Evolutionary conservation across 2,113 vertebrate species (phyloP), one percentile per base, ranked within the genome.

Genomic region (Oophaga pumilio): DNA sequence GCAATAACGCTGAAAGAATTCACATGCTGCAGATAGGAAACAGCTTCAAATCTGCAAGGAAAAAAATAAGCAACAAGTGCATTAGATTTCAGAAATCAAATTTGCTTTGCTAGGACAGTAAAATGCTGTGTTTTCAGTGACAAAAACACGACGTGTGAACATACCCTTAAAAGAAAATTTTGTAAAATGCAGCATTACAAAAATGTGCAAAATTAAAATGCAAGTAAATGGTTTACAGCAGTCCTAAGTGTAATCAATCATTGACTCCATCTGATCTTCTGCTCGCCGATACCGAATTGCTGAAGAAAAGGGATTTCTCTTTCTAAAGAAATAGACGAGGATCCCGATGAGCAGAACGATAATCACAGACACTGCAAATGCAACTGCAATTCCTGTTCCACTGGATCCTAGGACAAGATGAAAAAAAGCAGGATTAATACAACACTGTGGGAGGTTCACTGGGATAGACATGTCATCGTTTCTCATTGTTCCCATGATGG

Each of bases 271-370:
- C 26, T 62, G 79, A 22, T 97, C 95, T 8, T 93, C 90, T 79
- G 96, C 96, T 89, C 97, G 95, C 89, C 96, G 92, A 85, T 99
- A 99, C 69, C 95, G 97, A 24, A 99, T 94, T 0, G 94, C 89
- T 53, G 94, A 94, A 82, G 94, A 94, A 14, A 89, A 71, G 52
- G 92, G 73, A 17, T 59, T 92, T 11, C 93, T 96, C 92, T 91
- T 97, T 93, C 93, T 96, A 76, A 95, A 96, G 8, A 97, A 9
- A 73, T 95, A 88, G 80, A 95, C 96, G 11, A 87, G 71, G n/a
- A 95, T 87, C 1, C 90, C 91, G 0, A 76, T 76, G 53, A 94
- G 0, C 0, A 97, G 81, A 18, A 91, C 69, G 5, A 96, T 1
- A 88, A 95, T 8, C 49, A 95, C 49, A 0, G 97, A 59, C 57